These are phyloP conservation scores for Netelia virgata DNA, from an alignment of 2,888 invertebrate species.

Conservation along the genomic window DNA sequence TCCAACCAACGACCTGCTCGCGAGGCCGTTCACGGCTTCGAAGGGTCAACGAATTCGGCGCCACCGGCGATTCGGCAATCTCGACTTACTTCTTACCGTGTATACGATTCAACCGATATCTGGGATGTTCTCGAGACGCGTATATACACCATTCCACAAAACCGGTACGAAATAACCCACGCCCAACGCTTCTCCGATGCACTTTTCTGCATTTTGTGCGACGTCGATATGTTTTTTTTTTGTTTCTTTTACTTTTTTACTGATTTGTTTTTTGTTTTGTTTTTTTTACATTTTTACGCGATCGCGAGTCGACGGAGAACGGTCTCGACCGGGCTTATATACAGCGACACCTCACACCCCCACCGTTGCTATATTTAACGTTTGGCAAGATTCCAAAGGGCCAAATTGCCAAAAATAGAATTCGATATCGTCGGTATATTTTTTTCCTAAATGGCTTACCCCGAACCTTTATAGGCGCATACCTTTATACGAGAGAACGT, in stretches of 20 bases:
- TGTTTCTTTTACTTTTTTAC: neutral
- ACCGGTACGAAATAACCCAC: conserved; percentile 79
- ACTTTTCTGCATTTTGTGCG: conserved; percentile 50
- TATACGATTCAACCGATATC: conserved; percentile 54
- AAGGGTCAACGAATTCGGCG: conserved; percentile 76
- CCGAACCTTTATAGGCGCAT: neutral
- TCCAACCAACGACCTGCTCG: conserved; percentile 22
- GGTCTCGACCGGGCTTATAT: conserved; percentile 38
- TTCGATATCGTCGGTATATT: conserved; percentile 14
- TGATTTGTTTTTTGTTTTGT: neutral
- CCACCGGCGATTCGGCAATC: conserved; percentile 71
- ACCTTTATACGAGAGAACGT: neutral
- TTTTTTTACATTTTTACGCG: conserved; percentile 35
- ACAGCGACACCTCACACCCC: conserved; percentile 70
- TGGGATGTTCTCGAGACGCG: conserved; percentile 49
- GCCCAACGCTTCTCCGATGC: conserved; percentile 43
- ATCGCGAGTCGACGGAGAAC: conserved; percentile 38
- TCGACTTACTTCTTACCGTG: conserved; percentile 40
- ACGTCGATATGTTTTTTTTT: conserved; percentile 21
- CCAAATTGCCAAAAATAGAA: conserved; percentile 62
- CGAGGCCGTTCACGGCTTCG: conserved; percentile 53
- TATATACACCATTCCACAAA: conserved; percentile 76
- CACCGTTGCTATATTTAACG: conserved; percentile 77
- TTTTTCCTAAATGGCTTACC: conserved; percentile 50
- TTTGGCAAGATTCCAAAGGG: conserved; percentile 70